These are phyloP conservation scores for Drosophila cognata DNA, from an alignment of 2,888 invertebrate species.

Conservation along the genomic window DNA sequence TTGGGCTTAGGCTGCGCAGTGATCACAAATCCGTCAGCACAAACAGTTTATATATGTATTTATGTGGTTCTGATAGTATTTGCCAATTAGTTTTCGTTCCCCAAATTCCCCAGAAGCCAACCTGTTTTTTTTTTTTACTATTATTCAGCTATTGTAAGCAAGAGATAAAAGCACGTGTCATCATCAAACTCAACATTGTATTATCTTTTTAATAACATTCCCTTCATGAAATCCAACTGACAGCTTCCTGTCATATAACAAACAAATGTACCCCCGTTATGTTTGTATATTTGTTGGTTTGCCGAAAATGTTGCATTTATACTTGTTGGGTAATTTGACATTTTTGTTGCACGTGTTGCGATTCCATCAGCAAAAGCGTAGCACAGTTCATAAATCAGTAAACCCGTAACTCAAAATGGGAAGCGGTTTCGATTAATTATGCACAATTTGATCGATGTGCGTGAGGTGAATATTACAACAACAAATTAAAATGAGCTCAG, in stretches of 20 bases:
- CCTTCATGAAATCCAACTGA: conserved; percentile 51
- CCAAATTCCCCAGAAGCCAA: conserved; percentile 5
- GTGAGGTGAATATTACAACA: conserved; percentile 61
- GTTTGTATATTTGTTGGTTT: not conserved
- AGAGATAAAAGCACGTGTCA: conserved; percentile 57
- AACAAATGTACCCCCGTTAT: conserved; percentile 38
- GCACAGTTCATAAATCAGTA: conserved; percentile 69
- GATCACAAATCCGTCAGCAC: conserved; percentile 3
- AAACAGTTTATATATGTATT: not conserved
- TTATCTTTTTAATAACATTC: conserved; percentile 75
- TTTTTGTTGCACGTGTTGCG: conserved; percentile 61
- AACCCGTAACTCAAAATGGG: conserved; percentile 5
- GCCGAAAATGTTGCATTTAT: conserved; percentile 20
- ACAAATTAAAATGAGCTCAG: conserved; percentile 6
- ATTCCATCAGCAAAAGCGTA: conserved; percentile 60
- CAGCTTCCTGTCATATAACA: conserved; percentile 77
- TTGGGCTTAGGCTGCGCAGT: not conserved
- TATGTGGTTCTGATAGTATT: not conserved
- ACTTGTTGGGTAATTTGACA: conserved; percentile 43
- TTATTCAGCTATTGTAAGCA: conserved; percentile 30
- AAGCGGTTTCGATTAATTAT: conserved; percentile 67
- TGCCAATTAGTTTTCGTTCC: not conserved
- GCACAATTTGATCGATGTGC: conserved; percentile 76
- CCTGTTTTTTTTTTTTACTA: not conserved
- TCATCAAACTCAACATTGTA: conserved; percentile 36